Evolutionary conservation across 2,113 vertebrate species (phyloP).

Genomic region (Asarcornis scutulata): DNA sequence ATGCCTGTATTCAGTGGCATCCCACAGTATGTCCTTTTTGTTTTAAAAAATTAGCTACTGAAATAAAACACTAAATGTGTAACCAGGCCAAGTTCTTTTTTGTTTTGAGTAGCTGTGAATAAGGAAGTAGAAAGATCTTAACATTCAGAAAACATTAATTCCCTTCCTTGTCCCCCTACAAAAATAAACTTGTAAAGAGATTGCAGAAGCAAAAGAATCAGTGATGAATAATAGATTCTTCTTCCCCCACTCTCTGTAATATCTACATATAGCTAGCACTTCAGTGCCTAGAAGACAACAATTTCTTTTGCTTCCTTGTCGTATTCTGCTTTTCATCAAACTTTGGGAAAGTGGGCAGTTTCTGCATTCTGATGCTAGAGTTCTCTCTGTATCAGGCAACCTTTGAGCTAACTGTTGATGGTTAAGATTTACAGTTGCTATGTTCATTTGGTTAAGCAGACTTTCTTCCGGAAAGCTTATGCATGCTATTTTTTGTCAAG

Average conservation of each 20-base stretch:
- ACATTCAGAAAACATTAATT: not conserved
- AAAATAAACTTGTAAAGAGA: conserved; percentile 15
- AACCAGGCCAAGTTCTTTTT: not conserved
- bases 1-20: not conserved
- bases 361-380: not conserved
- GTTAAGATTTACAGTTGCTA: not conserved
- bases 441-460: not conserved
- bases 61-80: not conserved
- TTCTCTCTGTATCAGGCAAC: not conserved
- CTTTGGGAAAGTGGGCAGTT: not conserved
- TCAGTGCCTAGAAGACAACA: not conserved
- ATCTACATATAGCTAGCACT: not conserved
- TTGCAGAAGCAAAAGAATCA: conserved; percentile 1
- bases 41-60: not conserved
- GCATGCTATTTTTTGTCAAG: not conserved
- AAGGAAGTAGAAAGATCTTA: not conserved
- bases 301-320: not conserved
- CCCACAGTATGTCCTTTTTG: not conserved
- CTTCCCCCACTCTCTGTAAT: not conserved
- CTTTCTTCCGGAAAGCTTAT: not conserved
- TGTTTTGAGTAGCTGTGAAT: not conserved
- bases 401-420: not conserved
- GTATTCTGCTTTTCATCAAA: not conserved
- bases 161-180: not conserved
- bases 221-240: conserved; percentile 52